A percentile compares a stretch with the other conserved stretches of the same genome.
phyloP scores from a whole-genome alignment of 2,113 vertebrate genomes.

The Orcinus orca region DNA sequence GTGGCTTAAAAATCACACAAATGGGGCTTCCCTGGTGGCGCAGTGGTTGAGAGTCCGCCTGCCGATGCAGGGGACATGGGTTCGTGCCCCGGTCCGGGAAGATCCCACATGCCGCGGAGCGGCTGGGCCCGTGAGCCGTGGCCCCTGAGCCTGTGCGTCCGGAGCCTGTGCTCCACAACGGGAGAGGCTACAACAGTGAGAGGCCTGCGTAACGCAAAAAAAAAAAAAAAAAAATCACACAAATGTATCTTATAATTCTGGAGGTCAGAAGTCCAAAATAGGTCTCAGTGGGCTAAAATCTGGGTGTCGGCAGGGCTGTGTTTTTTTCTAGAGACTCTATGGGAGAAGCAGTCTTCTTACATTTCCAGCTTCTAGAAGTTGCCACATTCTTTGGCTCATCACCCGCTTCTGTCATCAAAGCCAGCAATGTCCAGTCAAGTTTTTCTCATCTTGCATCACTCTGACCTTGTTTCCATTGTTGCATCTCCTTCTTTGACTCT shows the following conservation, averaged over 20 bases:
- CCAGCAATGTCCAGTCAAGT: neutral
- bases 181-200: too few relatives aligned
- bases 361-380: neutral
- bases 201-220: too few relatives aligned
- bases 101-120: too few relatives aligned
- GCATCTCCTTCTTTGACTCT: neutral
- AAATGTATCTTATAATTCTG: neutral
- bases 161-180: too few relatives aligned
- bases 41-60: too few relatives aligned
- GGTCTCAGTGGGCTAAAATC: neutral
- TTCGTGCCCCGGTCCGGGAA: too few relatives aligned
- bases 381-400: neutral
- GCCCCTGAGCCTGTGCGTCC: too few relatives aligned
- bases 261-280: neutral
- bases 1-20: neutral
- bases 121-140: too few relatives aligned
- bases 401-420: neutral
- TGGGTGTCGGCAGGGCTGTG: accelerated
- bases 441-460: neutral
- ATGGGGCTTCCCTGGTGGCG: neutral
- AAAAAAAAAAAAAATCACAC: neutral
- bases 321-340: neutral
- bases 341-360: neutral
- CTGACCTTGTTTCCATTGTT: neutral
- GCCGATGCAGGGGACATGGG: too few relatives aligned